phyloP scores from a whole-genome alignment of 2,797 vertebrate genomes.

The Melanotaenia trifasciata region DNA sequence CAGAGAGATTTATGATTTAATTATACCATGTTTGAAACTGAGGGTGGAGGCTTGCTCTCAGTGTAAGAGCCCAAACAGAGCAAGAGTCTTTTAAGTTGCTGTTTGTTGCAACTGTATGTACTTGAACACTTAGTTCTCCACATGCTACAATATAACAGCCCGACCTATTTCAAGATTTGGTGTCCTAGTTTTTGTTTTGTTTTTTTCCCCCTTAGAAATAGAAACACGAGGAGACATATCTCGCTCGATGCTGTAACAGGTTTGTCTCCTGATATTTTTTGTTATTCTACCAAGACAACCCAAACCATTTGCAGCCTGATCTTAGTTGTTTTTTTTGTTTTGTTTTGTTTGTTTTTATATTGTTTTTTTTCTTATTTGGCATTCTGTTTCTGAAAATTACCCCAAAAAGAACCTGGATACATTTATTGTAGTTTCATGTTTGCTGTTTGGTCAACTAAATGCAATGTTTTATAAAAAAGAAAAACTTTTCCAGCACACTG shows the following conservation, averaged over 20 bases:
- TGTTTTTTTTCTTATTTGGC: slow-evolving; percentile 17
- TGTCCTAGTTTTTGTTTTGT: slow-evolving; percentile 62
- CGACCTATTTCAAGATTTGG: slow-evolving; percentile 70
- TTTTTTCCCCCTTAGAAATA: slow-evolving; percentile 40
- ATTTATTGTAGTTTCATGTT: slow-evolving; percentile 35
- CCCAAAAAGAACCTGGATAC: slow-evolving; percentile 19
- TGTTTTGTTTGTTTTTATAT: too few relatives aligned
- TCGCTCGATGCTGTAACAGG: slow-evolving; percentile 42
- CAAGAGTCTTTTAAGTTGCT: slow-evolving; percentile 45
- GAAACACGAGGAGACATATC: slow-evolving; percentile 50
- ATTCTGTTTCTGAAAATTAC: slow-evolving; percentile 53
- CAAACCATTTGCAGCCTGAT: slow-evolving; percentile 23
- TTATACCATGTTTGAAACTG: slow-evolving; percentile 50
- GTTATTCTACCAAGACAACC: slow-evolving; percentile 11
- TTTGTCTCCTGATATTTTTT: slow-evolving; percentile 12
- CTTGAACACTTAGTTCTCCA: slow-evolving; percentile 36
- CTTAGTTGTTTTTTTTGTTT: slow-evolving; percentile 2
- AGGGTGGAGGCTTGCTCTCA: slow-evolving; percentile 49
- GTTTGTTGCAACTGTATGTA: slow-evolving; percentile 47
- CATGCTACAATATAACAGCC: slow-evolving; percentile 40
- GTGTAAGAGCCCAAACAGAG: slow-evolving; percentile 50
- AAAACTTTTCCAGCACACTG: not conserved
- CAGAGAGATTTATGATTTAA: slow-evolving; percentile 73
- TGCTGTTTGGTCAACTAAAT: slow-evolving; percentile 54
- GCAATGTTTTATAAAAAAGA: not conserved